Base-by-base conservation (phyloP, 2,113 vertebrate species). In the Platanista minor region DNA sequence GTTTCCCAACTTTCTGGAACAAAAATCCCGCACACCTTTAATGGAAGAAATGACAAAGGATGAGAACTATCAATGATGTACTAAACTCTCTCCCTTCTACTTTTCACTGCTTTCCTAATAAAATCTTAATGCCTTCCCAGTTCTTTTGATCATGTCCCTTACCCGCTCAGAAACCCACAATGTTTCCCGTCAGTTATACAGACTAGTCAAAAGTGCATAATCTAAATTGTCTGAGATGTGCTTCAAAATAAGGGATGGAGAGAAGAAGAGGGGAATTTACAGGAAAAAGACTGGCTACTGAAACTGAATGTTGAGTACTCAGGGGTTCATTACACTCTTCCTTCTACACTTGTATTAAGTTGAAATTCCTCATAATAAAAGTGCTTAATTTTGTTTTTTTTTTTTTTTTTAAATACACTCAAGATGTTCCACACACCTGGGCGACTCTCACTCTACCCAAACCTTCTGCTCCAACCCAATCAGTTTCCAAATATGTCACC, bases 1-100 rank as follows among this genome's bases (percentile, higher is more conserved):
- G 99, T 97, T 99, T 99, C 52, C 99, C 99, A 94, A 99, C 99
- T 97, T 99, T 99, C 98, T 99, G 99, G 98, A 99, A 99, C 92
- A 99, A 99, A 98, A 99, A 99, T 97, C 99, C 99, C 82, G 99
- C 99, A 99, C 99, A 99, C 99, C 99, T 99, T 98, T 92, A 97
- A 98, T 96, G 95, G 97, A 96, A 98, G 98, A 92, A 87, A 98
- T 94, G 95, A 97, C 46, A 93, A 97, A 92, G 72, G 59, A 92
- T 95, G 46, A 96, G 67, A 94, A 91, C 81, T 81, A 91, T 75
- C 49, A 80, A 54, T 36, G n/a, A 87, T 57, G 17, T 66, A 62
- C 36, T 92, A 52, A 85, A 86, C 31, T 43, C 59, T 93, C 54
- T 77, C 46, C 67, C 80, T 74, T 69, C 84, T 96, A 59, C 74